Evolutionary conservation across 2,113 vertebrate genomes (phyloP).

Genomic region (Philantomba maxwellii): DNA sequence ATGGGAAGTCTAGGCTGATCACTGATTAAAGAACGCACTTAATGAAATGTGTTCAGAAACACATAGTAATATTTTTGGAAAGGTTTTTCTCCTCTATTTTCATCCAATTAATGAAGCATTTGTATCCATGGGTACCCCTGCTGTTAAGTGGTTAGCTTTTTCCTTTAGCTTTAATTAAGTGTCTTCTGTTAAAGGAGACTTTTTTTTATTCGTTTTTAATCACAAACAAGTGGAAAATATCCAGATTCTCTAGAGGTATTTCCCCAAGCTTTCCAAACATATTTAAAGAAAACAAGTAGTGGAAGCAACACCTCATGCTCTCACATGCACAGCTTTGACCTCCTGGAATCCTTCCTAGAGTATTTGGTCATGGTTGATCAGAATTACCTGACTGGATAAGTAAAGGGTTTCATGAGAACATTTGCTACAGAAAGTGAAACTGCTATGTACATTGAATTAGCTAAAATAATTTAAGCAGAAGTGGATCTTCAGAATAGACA

Average conservation of each 20-base stretch:
- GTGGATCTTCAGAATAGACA: neutral
- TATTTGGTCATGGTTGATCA: neutral
- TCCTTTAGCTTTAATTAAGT: slow-evolving; percentile 66
- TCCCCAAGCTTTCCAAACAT: neutral
- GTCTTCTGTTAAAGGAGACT: slow-evolving; percentile 29
- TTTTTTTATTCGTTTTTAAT: slow-evolving; percentile 42
- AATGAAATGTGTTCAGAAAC: slow-evolving; percentile 26
- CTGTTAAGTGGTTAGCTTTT: slow-evolving; percentile 49
- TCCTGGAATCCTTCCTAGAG: neutral
- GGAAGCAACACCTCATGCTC: neutral
- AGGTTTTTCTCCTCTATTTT: neutral
- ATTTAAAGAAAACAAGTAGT: neutral
- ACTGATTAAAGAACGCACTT: slow-evolving; percentile 1
- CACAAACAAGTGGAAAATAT: slow-evolving; percentile 42
- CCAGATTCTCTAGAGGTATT: neutral
- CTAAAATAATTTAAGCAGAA: neutral
- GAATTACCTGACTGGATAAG: neutral
- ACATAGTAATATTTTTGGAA: neutral
- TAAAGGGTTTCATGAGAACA: neutral
- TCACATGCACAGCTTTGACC: neutral
- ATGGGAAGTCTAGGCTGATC: neutral
- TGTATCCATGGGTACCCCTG: slow-evolving; percentile 22
- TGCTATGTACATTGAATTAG: neutral
- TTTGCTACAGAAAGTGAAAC: neutral
- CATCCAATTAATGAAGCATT: slow-evolving; percentile 56